Evolutionary conservation across 2,113 vertebrate genomes (phyloP).

Genomic region (Trichomycterus rosablanca): DNA sequence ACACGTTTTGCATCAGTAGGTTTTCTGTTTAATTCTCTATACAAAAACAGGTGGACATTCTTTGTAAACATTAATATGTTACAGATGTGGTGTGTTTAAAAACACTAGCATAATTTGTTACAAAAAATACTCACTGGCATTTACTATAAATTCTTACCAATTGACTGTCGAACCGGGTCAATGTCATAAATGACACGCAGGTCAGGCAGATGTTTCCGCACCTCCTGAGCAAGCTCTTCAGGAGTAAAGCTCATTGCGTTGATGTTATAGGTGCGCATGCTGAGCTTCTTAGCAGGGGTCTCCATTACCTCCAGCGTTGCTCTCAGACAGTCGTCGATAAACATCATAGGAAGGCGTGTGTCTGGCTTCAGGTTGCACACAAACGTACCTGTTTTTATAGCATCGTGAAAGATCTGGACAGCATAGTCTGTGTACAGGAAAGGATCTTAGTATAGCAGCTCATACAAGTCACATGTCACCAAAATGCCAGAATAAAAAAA

Average conservation of each 20-base stretch:
- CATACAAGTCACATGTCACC: background rate
- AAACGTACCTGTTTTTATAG: conserved; percentile 77
- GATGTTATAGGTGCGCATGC: conserved; percentile 91
- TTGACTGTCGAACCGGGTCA: conserved; percentile 80
- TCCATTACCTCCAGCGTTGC: conserved; percentile 87
- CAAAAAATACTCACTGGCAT: too few species aligned
- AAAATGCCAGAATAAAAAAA: background rate
- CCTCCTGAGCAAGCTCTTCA: conserved; percentile 77
- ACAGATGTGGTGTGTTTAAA: too few species aligned
- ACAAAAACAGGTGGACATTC: too few species aligned
- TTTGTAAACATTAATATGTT: too few species aligned
- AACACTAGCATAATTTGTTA: too few species aligned
- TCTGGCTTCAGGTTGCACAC: conserved; percentile 78
- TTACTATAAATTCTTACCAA: too few species aligned
- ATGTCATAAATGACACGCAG: conserved; percentile 78
- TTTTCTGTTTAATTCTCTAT: too few species aligned
- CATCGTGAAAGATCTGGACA: conserved; percentile 87
- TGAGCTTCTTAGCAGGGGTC: conserved; percentile 72
- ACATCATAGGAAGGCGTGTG: conserved; percentile 91
- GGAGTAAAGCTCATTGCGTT: conserved; percentile 90
- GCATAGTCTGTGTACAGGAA: conserved; percentile 76
- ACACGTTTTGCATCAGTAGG: too few species aligned
- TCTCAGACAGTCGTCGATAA: conserved; percentile 86
- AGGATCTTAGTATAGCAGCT: background rate
- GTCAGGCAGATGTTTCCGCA: conserved; percentile 82